These are phyloP conservation scores for Cephalopholis sonnerati DNA, from an alignment of 2,113 vertebrate species.

Conservation along the genomic window DNA sequence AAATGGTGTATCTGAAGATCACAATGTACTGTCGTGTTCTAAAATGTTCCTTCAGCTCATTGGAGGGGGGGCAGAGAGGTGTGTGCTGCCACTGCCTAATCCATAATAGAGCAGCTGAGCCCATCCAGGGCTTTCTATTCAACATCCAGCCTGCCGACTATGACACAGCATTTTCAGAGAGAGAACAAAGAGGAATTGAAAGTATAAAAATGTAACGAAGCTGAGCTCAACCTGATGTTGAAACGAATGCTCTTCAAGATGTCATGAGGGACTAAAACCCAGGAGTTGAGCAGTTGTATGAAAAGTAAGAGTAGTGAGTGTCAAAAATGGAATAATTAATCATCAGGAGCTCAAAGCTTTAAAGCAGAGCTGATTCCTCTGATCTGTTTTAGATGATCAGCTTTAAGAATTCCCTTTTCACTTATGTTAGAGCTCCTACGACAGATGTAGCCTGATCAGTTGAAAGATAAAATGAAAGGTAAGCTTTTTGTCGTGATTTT, in stretches of 20 bases:
- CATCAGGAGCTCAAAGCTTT: conserved; percentile 22
- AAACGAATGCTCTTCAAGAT: background rate
- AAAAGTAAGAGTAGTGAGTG: background rate
- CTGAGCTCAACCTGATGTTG: background rate
- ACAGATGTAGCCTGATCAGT: background rate
- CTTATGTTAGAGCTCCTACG: background rate
- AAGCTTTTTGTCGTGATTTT: background rate
- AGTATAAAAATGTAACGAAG: conserved; percentile 1
- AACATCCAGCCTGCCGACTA: conserved; percentile 26
- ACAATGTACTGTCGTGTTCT: background rate
- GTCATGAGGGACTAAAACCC: background rate
- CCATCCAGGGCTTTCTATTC: conserved; percentile 43
- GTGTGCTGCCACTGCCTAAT: conserved; percentile 44
- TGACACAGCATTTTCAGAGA: conserved; percentile 57
- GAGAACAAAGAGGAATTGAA: conserved; percentile 15
- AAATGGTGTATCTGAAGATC: conserved; percentile 6
- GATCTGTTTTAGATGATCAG: conserved; percentile 27
- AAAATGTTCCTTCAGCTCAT: conserved; percentile 38
- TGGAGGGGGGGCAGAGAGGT: conserved; percentile 19
- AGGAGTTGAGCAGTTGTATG: background rate
- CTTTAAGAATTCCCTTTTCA: conserved; percentile 32
- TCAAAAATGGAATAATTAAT: conserved; percentile 41
- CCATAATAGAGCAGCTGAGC: conserved; percentile 69
- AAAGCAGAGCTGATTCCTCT: background rate
- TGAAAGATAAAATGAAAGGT: conserved; percentile 26